Conservation (phyloP, 2,797 vertebrate species). For the Syngnathus acus region DNA sequence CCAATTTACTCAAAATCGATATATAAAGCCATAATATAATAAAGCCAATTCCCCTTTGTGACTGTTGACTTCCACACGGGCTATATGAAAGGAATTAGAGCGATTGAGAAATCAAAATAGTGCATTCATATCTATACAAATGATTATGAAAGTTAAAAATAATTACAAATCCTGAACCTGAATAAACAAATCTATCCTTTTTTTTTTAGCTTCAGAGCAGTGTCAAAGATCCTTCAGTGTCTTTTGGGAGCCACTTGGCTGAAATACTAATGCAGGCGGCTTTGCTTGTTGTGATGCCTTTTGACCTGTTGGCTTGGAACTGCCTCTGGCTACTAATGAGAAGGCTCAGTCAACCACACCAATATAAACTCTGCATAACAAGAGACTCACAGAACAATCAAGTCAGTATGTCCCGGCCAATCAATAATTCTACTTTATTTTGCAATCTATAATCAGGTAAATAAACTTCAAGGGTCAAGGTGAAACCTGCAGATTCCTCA, state of each 20-base stretch:
- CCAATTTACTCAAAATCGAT: background rate
- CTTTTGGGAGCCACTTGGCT: background rate
- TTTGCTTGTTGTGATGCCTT: slow-evolving; percentile 2
- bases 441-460: slow-evolving; percentile 1
- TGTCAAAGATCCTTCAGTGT: too few relatives aligned
- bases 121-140: background rate
- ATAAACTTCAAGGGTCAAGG: background rate
- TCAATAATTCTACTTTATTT: slow-evolving; percentile 1
- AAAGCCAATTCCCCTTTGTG: background rate
- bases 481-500: background rate
- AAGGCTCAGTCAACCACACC: slow-evolving; percentile 1
- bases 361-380: slow-evolving; percentile 7
- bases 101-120: too few relatives aligned
- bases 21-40: background rate
- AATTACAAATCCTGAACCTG: background rate
- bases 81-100: too few relatives aligned
- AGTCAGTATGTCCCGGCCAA: background rate
- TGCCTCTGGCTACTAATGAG: background rate
- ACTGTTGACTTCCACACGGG: background rate
- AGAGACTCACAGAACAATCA: slow-evolving; percentile 10
- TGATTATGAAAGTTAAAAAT: background rate
- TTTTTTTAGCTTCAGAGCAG: background rate
- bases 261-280: background rate
- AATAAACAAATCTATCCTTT: background rate
- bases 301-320: background rate